Evolutionary conservation across 1,140 invertebrate genomes (phyloP).

Genomic region (Drosophila lowei): DNA sequence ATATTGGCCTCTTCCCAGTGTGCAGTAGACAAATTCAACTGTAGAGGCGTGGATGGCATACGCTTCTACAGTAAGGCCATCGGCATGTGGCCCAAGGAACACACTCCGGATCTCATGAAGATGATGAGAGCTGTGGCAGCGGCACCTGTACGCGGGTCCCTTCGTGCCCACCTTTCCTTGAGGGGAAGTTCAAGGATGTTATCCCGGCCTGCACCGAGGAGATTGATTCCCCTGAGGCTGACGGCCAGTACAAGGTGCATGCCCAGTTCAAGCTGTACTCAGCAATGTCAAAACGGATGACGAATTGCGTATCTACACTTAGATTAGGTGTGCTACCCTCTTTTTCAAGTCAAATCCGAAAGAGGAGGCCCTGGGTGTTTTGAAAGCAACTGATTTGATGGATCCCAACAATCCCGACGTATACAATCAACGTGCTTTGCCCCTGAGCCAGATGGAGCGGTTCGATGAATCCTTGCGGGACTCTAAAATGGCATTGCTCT

Average conservation of each 20-base stretch:
- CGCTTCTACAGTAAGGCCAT: conserved; percentile 94
- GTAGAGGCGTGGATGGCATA: conserved; percentile 94
- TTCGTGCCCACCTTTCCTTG: conserved; percentile 87
- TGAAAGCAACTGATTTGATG: conserved; percentile 89
- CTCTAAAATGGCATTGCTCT: conserved; percentile 91
- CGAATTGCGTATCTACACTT: conserved; percentile 90
- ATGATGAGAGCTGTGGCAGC: too few relatives aligned
- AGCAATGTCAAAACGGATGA: conserved; percentile 85
- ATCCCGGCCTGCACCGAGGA: conserved; percentile 92
- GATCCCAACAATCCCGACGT: conserved; percentile 92
- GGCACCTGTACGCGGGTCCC: conserved; percentile 84
- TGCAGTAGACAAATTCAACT: conserved; percentile 86
- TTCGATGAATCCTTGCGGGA: conserved; percentile 90
- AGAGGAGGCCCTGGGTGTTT: conserved; percentile 90
- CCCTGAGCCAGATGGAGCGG: conserved; percentile 91
- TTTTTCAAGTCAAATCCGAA: conserved; percentile 89
- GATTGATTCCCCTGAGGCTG: conserved; percentile 86
- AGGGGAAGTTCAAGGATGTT: conserved; percentile 90
- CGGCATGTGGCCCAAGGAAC: conserved; percentile 89
- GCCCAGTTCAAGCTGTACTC: conserved; percentile 87
- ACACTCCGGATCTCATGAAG: conserved; percentile 75
- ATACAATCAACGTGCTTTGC: conserved; percentile 90
- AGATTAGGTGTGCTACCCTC: conserved; percentile 93
- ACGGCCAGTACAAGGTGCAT: conserved; percentile 85
- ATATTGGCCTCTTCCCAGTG: conserved; percentile 64